Conservation (phyloP, 2,888 invertebrate genomes). For the Tenodera sinensis region DNA sequence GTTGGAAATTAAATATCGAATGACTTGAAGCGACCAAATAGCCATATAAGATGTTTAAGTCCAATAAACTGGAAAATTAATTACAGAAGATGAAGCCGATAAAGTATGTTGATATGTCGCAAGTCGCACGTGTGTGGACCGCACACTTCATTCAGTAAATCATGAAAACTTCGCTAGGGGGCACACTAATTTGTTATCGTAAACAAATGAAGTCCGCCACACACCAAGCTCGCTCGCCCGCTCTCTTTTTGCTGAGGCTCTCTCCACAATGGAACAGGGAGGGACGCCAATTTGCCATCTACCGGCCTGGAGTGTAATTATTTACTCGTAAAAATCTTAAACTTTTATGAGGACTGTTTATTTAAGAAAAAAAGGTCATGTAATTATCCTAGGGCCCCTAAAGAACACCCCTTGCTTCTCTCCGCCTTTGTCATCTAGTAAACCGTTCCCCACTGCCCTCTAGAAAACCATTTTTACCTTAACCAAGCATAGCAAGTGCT, state of each 20-base stretch:
- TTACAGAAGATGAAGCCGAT: background rate
- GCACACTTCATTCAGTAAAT: background rate
- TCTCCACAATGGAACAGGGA: background rate
- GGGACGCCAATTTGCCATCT: conserved; percentile 9
- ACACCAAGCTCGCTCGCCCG: background rate
- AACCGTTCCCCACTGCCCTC: background rate
- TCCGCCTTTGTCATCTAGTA: background rate
- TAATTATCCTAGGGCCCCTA: background rate
- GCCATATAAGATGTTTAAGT: background rate
- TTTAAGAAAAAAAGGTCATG: background rate
- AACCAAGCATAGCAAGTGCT: background rate
- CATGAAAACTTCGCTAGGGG: background rate
- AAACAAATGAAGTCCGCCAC: conserved; percentile 8
- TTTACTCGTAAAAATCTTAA: conserved; percentile 6
- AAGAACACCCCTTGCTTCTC: background rate
- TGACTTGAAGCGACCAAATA: too few species aligned
- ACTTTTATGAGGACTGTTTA: background rate
- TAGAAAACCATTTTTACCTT: background rate
- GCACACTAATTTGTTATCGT: conserved; percentile 15
- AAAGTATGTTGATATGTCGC: background rate
- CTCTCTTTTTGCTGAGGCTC: background rate
- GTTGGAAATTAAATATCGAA: too few species aligned
- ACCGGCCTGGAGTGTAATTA: background rate
- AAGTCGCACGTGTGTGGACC: background rate
- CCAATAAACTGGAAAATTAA: background rate